Base-by-base conservation (phyloP, 2,113 vertebrate species). In the Oenanthe melanoleuca region DNA sequence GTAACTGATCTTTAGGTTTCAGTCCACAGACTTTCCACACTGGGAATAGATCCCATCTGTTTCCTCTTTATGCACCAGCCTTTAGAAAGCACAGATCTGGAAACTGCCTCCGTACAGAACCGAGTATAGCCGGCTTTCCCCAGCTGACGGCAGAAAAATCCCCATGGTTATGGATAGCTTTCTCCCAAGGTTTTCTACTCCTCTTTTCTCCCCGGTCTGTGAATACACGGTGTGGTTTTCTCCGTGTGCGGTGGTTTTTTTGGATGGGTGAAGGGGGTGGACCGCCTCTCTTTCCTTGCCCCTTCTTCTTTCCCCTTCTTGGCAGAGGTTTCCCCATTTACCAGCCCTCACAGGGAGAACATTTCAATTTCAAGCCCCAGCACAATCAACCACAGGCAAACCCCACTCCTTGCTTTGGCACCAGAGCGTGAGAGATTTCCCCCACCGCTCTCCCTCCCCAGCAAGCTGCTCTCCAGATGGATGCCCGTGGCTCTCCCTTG, bases 1-100 rank as follows among this genome's bases (percentile, higher is more conserved):
- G 86, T 47, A 96, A 96, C 93, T 80, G 85, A 95, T 94, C 88
- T 92, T 89, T 92, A 85, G 80, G 82, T 91, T 95, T 96, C 72
- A 88, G 87, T 95, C 94, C 92, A 80, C 87, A 80, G 89, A 96
- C 93, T 92, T 95, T 94, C 86, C 92, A 81, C 72, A 63, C 89
- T 84, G 92, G 91, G 94, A 95, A 96, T 66, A 94, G 92, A 92
- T 92, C 90, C 95, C 89, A 94, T 91, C 93, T 94, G 92, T 87
- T 94, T 86, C 90, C 86, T 91, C 86, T 95, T 86, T 93, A 87
- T 91, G 92, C 78, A 95, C 84, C 88, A 96, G 88, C 88, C 89
- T 90, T 94, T 83, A 72, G 88, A 96, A 95, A 93, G 88, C 94
- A 79, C 93, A 94, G 90, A 85, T 90, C 95, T 93, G 88, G 92